A percentile compares a stretch with the other conserved stretches of the same genome.
Evolutionary conservation across 2,888 invertebrate genomes (phyloP).

Genomic region (Agrochola circellaris): DNA sequence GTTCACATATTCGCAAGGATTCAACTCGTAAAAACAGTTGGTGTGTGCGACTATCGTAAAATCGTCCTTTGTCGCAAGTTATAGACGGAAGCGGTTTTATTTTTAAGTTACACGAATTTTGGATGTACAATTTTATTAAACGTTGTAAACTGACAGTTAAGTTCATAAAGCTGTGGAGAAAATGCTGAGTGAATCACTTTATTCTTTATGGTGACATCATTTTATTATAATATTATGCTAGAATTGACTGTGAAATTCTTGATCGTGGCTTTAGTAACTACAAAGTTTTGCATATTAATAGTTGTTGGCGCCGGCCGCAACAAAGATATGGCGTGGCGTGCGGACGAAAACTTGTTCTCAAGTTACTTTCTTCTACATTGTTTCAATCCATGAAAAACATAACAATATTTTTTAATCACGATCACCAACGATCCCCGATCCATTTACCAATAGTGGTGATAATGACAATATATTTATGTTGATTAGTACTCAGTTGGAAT

Average conservation of each 20-base stretch:
- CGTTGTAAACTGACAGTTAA: slow-evolving; percentile 24
- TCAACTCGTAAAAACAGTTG: slow-evolving; percentile 69
- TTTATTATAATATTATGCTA: neutral
- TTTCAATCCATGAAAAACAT: too few relatives aligned
- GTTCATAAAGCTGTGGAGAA: slow-evolving; percentile 1
- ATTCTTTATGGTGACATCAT: neutral
- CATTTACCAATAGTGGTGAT: too few relatives aligned
- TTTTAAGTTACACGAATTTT: slow-evolving; percentile 13
- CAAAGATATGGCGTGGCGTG: neutral
- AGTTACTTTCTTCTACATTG: too few relatives aligned
- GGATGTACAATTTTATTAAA: slow-evolving; percentile 26
- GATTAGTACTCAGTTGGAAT: too few relatives aligned
- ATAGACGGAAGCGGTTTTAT: slow-evolving; percentile 15
- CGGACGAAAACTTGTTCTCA: neutral
- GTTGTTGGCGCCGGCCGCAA: neutral
- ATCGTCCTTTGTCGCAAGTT: slow-evolving; percentile 32
- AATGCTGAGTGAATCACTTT: neutral
- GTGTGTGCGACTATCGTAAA: slow-evolving; percentile 62
- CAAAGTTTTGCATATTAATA: neutral
- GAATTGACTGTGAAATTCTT: neutral
- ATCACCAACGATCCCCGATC: too few relatives aligned
- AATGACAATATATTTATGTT: neutral
- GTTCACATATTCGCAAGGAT: slow-evolving; percentile 56
- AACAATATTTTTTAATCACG: too few relatives aligned
- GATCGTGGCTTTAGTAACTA: neutral